These are phyloP conservation scores for Caenorhabditis panamensis DNA, from an alignment of 2,888 invertebrate species.

Conservation along the genomic window DNA sequence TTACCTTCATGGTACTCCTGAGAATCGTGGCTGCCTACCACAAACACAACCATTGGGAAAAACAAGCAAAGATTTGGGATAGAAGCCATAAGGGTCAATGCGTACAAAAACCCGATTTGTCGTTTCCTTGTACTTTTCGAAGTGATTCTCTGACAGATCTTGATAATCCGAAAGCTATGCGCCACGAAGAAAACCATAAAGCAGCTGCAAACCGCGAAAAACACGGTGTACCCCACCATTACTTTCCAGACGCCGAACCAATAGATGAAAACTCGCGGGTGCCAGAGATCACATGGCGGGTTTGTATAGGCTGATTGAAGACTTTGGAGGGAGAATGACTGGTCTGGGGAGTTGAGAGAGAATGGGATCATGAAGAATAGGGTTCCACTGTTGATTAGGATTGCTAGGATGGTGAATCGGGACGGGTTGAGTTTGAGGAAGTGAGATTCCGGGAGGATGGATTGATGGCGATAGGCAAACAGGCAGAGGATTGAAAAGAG, in stretches of 20 bases:
- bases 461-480: slow-evolving; percentile 33
- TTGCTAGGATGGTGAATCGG: neutral
- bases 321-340: neutral
- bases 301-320: slow-evolving; percentile 11
- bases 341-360: neutral
- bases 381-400: slow-evolving; percentile 6
- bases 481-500: slow-evolving; percentile 27
- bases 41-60: neutral
- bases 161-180: slow-evolving; percentile 23
- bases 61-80: slow-evolving; percentile 28
- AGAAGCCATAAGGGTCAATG: slow-evolving; percentile 19
- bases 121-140: slow-evolving; percentile 29
- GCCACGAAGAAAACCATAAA: slow-evolving; percentile 9
- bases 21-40: slow-evolving; percentile 9
- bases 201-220: slow-evolving; percentile 4
- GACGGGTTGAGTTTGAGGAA: slow-evolving; percentile 3
- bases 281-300: slow-evolving; percentile 41
- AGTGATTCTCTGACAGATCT: slow-evolving; percentile 5
- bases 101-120: slow-evolving; percentile 36
- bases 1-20: slow-evolving; percentile 24
- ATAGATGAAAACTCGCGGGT: slow-evolving; percentile 11
- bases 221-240: neutral
- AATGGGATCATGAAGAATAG: slow-evolving; percentile 14
- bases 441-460: slow-evolving; percentile 10
- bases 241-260: slow-evolving; percentile 17